Evolutionary conservation across 2,797 vertebrate species (phyloP).

Genomic region (Erethizon dorsatum): DNA sequence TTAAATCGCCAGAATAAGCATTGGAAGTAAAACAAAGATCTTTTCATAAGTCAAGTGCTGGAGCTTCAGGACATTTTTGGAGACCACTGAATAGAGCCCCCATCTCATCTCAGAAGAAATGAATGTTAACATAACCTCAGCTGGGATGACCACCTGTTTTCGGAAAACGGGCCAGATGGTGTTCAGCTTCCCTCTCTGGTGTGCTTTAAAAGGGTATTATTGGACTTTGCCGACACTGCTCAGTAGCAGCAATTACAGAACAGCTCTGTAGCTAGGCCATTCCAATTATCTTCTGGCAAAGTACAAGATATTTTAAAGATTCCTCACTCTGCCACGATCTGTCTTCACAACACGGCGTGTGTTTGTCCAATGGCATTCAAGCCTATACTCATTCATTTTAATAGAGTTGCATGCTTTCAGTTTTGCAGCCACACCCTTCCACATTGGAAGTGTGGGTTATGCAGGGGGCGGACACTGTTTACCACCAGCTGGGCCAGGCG

Average conservation of each 20-base stretch:
- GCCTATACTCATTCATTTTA: not conserved
- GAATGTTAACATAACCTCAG: not conserved
- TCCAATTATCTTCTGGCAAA: conserved; percentile 16
- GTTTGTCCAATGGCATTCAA: not conserved
- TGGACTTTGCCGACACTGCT: not conserved
- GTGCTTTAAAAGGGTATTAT: not conserved
- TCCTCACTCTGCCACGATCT: not conserved
- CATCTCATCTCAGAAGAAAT: not conserved
- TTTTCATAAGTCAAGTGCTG: not conserved
- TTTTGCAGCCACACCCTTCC: not conserved
- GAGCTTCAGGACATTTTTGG: not conserved
- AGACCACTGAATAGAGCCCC: not conserved
- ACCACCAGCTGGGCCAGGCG: not conserved
- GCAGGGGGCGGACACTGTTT: not conserved
- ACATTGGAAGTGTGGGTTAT: not conserved
- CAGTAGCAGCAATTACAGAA: not conserved
- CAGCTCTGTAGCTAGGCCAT: not conserved
- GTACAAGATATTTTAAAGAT: not conserved
- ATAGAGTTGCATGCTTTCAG: not conserved
- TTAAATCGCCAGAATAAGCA: not conserved
- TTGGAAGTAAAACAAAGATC: not conserved
- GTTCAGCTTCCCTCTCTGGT: not conserved
- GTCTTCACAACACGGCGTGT: not conserved
- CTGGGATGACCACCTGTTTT: conserved; percentile 42
- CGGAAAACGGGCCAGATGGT: conserved; percentile 68